Base-by-base conservation (phyloP, 2,113 vertebrate genomes). In the Amphiprion ocellaris region DNA sequence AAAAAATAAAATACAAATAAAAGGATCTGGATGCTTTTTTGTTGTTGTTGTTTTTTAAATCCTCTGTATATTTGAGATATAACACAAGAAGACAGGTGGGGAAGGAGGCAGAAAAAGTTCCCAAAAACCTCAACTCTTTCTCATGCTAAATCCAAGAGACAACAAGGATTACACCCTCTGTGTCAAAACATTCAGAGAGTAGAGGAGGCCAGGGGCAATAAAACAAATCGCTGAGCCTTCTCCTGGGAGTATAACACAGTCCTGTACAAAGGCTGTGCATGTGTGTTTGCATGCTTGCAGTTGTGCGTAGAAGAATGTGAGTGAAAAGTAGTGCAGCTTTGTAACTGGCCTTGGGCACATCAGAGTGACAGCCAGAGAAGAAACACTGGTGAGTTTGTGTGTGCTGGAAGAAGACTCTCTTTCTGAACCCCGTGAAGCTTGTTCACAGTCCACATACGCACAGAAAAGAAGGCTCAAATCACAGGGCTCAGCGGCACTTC, bases 391-490 rank as follows among this genome's bases (percentile, higher is more conserved):
- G 63, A 69, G 52, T 78, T 58, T 61, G 68, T 64, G 68, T 54
- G 49, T 53, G 74, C 10, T 66, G 44, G 81, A 73, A 71, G 28
- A 8, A 54, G 69, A 77, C 76, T 83, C 41, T 79, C 70, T 62
- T 59, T 68, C 55, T 75, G 60, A 86, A 79, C 62, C 65, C 26
- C 23, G 73, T 72, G 75, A 56, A 78, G 70, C 71, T 67, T 74
- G 70, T 70, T 87, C 77, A 77, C 70, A 83, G 72, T 83, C 74
- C 81, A 75, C 64, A 58, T 5, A 55, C 54, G 46, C 74, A 59
- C 69, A 61, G 83, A 58, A 72, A 61, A 81, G 60, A 86, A 41
- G 81, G 56, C 83, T 68, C 39, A 84, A 79, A 92, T 92, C 91
- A 88, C 82, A 79, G 69, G 53, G 56, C 86, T 84, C 89, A 61